phyloP scores from a whole-genome alignment of 2,888 invertebrate species.

The Agrilus biguttatus region DNA sequence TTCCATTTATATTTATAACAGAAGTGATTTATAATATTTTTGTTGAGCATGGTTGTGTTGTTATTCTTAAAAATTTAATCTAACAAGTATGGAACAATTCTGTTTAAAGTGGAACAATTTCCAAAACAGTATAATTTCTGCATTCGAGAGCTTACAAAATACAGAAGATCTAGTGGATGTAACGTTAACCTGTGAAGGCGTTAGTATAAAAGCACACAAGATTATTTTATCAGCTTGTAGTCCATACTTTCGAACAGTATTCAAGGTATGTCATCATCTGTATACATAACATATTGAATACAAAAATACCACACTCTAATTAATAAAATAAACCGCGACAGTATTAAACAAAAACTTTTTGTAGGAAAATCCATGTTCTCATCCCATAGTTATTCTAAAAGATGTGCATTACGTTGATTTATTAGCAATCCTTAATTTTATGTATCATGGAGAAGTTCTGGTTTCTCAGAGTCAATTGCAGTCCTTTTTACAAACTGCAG shows the following conservation, averaged over 20 bases:
- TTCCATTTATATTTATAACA: too few species aligned
- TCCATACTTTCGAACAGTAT: constrained; percentile 59
- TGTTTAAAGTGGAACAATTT: constrained; percentile 65
- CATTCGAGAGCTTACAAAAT: constrained; percentile 52
- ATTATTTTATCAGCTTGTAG: constrained; percentile 62
- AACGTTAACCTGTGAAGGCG: constrained; percentile 57
- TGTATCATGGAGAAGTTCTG: constrained; percentile 60
- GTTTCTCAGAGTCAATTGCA: constrained; percentile 50
- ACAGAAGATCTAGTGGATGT: constrained; percentile 60
- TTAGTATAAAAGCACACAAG: constrained; percentile 59
- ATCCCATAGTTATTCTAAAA: constrained; percentile 58
- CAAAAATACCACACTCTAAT: too few species aligned
- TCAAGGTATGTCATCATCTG: constrained; percentile 38
- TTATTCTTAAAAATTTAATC: too few species aligned
- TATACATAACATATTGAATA: too few species aligned
- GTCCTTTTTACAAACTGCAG: constrained; percentile 52
- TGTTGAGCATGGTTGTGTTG: too few species aligned
- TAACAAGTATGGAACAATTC: constrained; percentile 40
- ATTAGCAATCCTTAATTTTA: constrained; percentile 51
- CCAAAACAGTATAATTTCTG: constrained; percentile 53
- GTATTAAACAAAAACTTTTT: constrained; percentile 11
- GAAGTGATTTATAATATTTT: too few species aligned
- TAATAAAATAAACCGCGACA: too few species aligned
- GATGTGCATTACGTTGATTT: constrained; percentile 53
- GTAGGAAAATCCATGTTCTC: constrained; percentile 58